phyloP scores from a whole-genome alignment of 2,888 invertebrate species.

The Diarsia mendica region DNA sequence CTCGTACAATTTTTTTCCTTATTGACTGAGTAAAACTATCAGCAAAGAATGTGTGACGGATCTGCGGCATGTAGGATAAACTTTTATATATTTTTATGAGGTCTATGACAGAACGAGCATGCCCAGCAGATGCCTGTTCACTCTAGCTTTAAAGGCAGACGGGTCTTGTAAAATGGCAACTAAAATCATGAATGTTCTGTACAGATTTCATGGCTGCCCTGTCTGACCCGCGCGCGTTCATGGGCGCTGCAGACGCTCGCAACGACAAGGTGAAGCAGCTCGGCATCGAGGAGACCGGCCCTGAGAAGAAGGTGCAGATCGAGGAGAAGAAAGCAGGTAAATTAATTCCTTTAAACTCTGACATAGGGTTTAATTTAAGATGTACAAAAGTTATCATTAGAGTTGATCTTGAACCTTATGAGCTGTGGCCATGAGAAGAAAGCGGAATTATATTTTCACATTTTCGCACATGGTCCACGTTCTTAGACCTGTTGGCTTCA shows the following conservation, averaged over 20 bases:
- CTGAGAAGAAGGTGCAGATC: conserved; percentile 91
- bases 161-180: background rate
- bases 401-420: no score
- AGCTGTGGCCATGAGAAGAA: background rate
- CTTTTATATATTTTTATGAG: no score
- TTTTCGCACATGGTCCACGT: background rate
- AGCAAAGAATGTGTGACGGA: no score
- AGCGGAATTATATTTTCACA: background rate
- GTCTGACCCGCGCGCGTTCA: conserved; percentile 97
- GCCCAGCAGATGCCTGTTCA: no score
- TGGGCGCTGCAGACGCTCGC: conserved; percentile 96
- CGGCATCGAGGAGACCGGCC: conserved; percentile 96
- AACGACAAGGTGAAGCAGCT: conserved; percentile 98
- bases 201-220: conserved; percentile 99
- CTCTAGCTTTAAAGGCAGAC: no score
- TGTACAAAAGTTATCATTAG: background rate
- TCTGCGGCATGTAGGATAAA: no score
- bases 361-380: background rate
- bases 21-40: no score
- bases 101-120: no score
- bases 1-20: no score
- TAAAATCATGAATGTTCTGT: background rate
- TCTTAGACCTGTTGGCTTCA: background rate
- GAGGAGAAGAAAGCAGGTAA: conserved; percentile 93
- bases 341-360: background rate